phyloP scores from a whole-genome alignment of 2,888 invertebrate species.

The Habrosyne pyritoides region DNA sequence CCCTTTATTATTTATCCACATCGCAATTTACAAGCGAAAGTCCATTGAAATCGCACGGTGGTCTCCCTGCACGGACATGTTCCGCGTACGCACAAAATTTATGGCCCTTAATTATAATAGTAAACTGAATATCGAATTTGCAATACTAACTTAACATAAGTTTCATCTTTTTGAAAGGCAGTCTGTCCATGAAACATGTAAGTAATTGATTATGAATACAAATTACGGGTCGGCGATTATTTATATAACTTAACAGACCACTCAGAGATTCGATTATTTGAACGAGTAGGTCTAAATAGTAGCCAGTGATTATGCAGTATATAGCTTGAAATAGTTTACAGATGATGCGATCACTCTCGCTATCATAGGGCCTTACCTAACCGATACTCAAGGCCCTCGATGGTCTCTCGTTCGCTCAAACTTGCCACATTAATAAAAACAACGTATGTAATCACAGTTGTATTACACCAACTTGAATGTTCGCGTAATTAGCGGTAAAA shows the following conservation, averaged over 20 bases:
- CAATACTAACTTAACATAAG: slow-evolving; percentile 36
- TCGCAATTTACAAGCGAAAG: slow-evolving; percentile 51
- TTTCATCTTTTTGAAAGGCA: slow-evolving; percentile 40
- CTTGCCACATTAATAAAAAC: slow-evolving; percentile 31
- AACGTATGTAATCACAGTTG: slow-evolving; percentile 31
- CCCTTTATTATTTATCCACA: slow-evolving; percentile 7
- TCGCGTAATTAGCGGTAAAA: slow-evolving; percentile 34
- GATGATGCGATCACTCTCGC: slow-evolving; percentile 39
- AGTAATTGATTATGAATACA: slow-evolving; percentile 36
- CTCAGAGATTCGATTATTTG: slow-evolving; percentile 33
- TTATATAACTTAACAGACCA: slow-evolving; percentile 18
- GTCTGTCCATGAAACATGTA: slow-evolving; percentile 25
- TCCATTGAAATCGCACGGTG: slow-evolving; percentile 40
- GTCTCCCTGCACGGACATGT: slow-evolving; percentile 37
- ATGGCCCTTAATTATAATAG: slow-evolving; percentile 62
- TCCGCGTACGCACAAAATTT: slow-evolving; percentile 57
- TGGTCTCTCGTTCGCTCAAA: slow-evolving; percentile 37
- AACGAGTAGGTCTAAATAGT: slow-evolving; percentile 41
- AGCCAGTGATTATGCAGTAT: slow-evolving; percentile 36
- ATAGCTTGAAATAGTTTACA: slow-evolving; percentile 39
- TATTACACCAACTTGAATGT: slow-evolving; percentile 35
- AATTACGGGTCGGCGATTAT: slow-evolving; percentile 22
- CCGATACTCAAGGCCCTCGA: slow-evolving; percentile 52
- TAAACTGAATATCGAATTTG: slow-evolving; percentile 45
- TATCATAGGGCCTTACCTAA: slow-evolving; percentile 51